Base-by-base conservation (phyloP, 1,140 invertebrate genomes). In the Zaprionus ornatus region DNA sequence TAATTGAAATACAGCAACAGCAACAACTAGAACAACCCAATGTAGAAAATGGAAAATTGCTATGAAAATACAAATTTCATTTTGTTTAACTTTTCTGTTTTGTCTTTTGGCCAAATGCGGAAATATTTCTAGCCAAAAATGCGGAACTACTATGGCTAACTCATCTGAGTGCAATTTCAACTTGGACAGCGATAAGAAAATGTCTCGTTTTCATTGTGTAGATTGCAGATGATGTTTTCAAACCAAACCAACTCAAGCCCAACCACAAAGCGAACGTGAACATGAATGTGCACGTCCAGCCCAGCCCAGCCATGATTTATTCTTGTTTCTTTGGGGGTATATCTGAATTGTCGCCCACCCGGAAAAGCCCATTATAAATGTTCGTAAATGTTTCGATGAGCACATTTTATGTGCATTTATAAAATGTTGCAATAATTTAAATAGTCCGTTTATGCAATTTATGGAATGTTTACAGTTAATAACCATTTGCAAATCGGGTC, bases 131-230 rank as follows among this genome's bases (percentile, higher is more conserved):
- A 80, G 57, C 66, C n/a, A 45, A 45, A 66, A 76, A 72, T 83
- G 73, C 68, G 55, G 67, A 84, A 76, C 82, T 80, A 17, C 12
- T 50, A 19, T 19, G 64, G 52, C 60, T 77, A 80, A 83, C 63
- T 73, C 81, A 80, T 74, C 73, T 65, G 79, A 80, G 59, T 63
- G 81, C 73, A 84, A 77, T 83, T 83, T 27, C 25, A 84, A 73
- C 64, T 79, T 75, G 69, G n/a, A 3, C 27, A 56, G 57, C 17
- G 37, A 48, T 56, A 74, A 63, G 59, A 61, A 61, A 68, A 35
- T 60, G 23, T 35, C 37, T 57, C 56, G 29, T 32, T 32, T 35
- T 32, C 17, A 35, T 56, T 56, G 27, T 17, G 13, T 37, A 12
- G 35, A 32, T 32, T 40, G 37, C 37, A 40, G 37, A 15, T n/a